A percentile compares a stretch with the other conserved stretches of the same genome.
phyloP scores from a whole-genome alignment of 2,888 invertebrate genomes.

The Frankliniella intonsa region DNA sequence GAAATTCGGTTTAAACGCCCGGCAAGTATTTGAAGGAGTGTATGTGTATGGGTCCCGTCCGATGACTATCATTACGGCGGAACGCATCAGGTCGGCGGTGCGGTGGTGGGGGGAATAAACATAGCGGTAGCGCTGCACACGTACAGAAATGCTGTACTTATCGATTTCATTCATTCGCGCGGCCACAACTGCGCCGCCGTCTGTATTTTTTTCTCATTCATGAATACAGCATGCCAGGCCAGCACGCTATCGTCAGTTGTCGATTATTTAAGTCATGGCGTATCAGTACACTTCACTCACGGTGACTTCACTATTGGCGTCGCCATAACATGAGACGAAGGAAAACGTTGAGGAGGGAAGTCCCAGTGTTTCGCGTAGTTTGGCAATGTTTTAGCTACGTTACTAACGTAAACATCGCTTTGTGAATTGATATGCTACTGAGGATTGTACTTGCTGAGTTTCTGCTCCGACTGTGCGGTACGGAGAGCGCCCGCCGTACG shows the following conservation, averaged over 20 bases:
- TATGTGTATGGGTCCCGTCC: background rate
- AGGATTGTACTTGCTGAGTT: background rate
- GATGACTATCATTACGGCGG: constrained; percentile 4
- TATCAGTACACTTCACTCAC: background rate
- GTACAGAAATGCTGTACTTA: constrained; percentile 4
- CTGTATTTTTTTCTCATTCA: background rate
- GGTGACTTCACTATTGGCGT: background rate
- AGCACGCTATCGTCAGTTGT: background rate
- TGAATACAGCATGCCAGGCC: background rate
- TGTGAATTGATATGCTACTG: too few relatives aligned
- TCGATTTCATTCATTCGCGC: constrained; percentile 18
- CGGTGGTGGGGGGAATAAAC: background rate
- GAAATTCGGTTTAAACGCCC: too few relatives aligned
- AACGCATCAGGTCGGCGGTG: background rate
- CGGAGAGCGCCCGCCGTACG: background rate
- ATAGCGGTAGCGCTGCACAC: background rate
- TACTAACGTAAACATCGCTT: too few relatives aligned
- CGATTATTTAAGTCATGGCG: background rate
- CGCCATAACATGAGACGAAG: background rate
- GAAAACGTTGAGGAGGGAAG: background rate
- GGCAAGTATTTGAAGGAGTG: background rate
- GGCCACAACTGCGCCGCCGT: background rate
- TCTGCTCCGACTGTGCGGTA: background rate
- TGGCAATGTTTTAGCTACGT: background rate
- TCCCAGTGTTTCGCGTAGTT: background rate